Base-by-base conservation (phyloP, 2,888 invertebrate genomes). In the Rhogogaster chlorosoma region DNA sequence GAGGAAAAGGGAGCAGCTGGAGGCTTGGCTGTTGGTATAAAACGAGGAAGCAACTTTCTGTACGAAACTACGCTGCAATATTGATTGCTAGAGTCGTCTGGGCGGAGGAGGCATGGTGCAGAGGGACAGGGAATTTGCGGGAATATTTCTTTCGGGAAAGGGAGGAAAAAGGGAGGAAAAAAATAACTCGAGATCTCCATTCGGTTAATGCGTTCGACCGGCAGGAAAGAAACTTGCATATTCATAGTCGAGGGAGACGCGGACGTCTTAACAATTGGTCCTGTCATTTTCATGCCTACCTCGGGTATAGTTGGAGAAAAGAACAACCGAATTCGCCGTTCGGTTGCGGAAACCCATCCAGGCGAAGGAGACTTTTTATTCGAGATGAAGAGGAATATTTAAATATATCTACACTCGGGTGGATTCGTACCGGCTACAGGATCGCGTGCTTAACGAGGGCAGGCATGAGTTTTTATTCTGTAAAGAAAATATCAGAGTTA, bases 1-100 rank as follows among this genome's bases (percentile, higher is more conserved):
- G 18, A 53, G 77, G 15, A 53, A 53, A 49, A 77, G 18, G 18
- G 29, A 29, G 77, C 49, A 77, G 26, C 38, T 32, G 49, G 29
- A n/a, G 38, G 73, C 12, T 61, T 61, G 42, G 15, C 57, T 57
- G 61, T 80, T 77, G 49, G 73, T n/a, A 38, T n/a, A 26, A 77
- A 29, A 53, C 45, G 77, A 18, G 49, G 77, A 73, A 32, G 12
- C 32, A 32, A 61, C 32, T 61, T 42, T 22, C 38, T 7, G 61
- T 77, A 67, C 67, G 73, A 73, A 73, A 73, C 73, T 42, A n/a
- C 15, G 73, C 88, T 92, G 90, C 90, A 92, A 92, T 92, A 92
- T 92, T 92, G 92, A 92, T 92, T 92, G 89, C 90, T 86, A 87
- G 87, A 89, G 88, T 88, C 86, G 87, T 86, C 83, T 85, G 84